Evolutionary conservation across 2,888 invertebrate genomes (phyloP).

Genomic region (Erannis defoliaria): DNA sequence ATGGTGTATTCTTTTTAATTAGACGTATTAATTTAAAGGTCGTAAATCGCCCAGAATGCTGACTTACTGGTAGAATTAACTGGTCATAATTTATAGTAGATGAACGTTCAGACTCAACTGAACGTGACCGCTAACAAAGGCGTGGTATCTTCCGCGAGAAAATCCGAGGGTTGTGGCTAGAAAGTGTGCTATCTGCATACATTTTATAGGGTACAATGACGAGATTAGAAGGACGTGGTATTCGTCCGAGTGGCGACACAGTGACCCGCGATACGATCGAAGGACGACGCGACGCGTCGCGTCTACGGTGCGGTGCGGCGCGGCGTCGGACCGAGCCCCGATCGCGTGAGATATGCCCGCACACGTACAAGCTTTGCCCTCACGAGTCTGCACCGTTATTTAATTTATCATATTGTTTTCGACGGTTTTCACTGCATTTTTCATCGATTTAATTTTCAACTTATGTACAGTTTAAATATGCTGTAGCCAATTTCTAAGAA

Average conservation of each 20-base stretch:
- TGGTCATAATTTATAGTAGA: constrained; percentile 17
- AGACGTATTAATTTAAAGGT: constrained; percentile 28
- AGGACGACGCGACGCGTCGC: constrained; percentile 47
- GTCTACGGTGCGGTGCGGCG: constrained; percentile 39
- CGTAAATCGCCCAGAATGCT: constrained; percentile 22
- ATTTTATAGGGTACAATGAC: constrained; percentile 59
- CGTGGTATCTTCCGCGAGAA: constrained; percentile 33
- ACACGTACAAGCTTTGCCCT: constrained; percentile 66
- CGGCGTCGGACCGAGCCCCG: constrained; percentile 37
- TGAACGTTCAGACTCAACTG: constrained; percentile 12
- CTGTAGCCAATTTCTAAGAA: too few relatives aligned
- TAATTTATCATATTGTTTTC: constrained; percentile 53
- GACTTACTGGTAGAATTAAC: constrained; percentile 13
- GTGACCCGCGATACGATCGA: constrained; percentile 71
- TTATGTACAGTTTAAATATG: too few relatives aligned
- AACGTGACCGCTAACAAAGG: constrained; percentile 28
- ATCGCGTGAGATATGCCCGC: constrained; percentile 76
- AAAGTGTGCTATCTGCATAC: constrained; percentile 55
- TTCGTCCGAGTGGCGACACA: constrained; percentile 65
- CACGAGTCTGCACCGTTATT: constrained; percentile 63
- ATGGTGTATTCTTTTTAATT: constrained; percentile 35
- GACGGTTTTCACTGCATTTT: constrained; percentile 3
- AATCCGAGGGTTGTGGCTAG: constrained; percentile 49
- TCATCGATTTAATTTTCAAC: too few relatives aligned
- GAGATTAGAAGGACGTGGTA: constrained; percentile 58